A percentile compares a stretch with the other conserved stretches of the same genome.
phyloP scores from a whole-genome alignment of 2,113 vertebrate genomes.

The Pseudopipra pipra region DNA sequence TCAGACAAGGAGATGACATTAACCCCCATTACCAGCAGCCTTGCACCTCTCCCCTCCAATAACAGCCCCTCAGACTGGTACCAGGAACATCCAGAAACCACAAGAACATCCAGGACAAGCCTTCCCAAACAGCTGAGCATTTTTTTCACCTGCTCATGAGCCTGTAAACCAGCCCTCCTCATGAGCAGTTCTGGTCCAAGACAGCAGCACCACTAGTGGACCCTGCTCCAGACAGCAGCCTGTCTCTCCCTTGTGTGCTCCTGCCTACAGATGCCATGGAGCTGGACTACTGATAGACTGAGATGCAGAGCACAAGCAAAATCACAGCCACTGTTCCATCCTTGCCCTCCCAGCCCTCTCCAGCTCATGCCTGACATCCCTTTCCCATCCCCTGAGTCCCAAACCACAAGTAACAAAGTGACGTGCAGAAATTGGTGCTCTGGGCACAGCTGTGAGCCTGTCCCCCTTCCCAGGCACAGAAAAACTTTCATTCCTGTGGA shows the following conservation, averaged over 20 bases:
- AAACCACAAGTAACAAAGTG: not conserved
- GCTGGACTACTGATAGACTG: accelerated
- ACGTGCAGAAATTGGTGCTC: not conserved
- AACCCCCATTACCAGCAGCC: not conserved
- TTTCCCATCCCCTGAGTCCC: not conserved
- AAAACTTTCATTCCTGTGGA: not conserved
- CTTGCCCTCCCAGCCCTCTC: not conserved
- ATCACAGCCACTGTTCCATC: accelerated
- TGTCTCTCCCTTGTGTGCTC: not conserved
- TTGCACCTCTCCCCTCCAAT: not conserved
- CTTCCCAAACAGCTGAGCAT: not conserved
- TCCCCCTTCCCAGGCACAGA: not conserved
- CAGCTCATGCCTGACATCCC: not conserved
- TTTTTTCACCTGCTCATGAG: not conserved
- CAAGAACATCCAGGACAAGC: not conserved
- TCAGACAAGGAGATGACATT: not conserved
- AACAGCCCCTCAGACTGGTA: not conserved
- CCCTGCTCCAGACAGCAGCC: not conserved
- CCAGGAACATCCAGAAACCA: not conserved
- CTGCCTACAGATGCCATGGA: not conserved
- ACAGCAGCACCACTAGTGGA: accelerated
- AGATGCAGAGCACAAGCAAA: not conserved
- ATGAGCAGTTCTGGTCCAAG: not conserved
- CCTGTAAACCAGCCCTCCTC: not conserved
- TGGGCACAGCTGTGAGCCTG: not conserved